phyloP scores from a whole-genome alignment of 2,797 vertebrate species.

The Anableps anableps region DNA sequence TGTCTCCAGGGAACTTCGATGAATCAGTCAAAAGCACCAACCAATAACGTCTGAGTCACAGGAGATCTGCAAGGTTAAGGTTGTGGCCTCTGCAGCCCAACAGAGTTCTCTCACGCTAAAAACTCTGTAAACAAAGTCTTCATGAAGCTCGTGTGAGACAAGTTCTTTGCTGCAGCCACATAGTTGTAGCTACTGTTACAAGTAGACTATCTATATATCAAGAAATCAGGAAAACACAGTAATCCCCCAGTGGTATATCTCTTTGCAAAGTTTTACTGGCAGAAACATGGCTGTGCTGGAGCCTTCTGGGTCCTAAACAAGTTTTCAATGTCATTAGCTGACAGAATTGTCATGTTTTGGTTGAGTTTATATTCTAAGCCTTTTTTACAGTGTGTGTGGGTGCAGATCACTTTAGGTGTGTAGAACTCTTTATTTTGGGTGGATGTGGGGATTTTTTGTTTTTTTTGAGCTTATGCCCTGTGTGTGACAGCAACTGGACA shows the following conservation, averaged over 20 bases:
- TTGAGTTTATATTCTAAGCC: background rate
- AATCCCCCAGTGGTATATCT: background rate
- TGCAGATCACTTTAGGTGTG: constrained; percentile 4
- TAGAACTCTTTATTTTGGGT: background rate
- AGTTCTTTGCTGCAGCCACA: background rate
- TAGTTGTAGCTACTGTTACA: background rate
- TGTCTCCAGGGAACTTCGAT: constrained; percentile 9
- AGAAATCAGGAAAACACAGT: background rate
- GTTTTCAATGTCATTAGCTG: background rate
- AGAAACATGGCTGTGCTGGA: background rate
- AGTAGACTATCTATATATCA: background rate
- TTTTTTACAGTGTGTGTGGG: background rate
- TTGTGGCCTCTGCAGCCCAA: background rate
- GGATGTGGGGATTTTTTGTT: background rate
- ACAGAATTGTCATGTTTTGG: background rate
- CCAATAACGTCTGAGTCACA: constrained; percentile 3
- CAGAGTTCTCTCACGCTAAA: background rate
- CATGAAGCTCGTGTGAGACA: background rate
- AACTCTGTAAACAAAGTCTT: constrained; percentile 1
- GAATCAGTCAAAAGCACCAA: background rate
- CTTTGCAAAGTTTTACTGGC: background rate
- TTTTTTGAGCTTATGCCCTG: background rate
- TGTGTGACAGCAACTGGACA: constrained; percentile 28
- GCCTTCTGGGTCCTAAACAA: background rate
- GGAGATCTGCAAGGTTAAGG: constrained; percentile 8